Base-by-base conservation (phyloP, 2,797 vertebrate genomes). In the Tenualosa thibaudeaui region DNA sequence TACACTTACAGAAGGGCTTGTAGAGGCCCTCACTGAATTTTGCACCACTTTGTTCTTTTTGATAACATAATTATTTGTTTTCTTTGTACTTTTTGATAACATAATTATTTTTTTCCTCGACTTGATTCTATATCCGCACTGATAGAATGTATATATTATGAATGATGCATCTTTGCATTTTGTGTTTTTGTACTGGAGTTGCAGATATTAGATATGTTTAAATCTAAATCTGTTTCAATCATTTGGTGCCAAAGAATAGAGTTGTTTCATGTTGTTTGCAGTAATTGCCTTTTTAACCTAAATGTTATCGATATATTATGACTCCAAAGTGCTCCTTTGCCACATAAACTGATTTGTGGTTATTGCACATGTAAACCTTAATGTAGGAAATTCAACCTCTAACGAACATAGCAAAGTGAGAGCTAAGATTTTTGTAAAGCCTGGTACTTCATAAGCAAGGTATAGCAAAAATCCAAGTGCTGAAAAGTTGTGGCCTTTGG, bases 41-140 rank as follows among this genome's bases (percentile, higher is more conserved):
- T 95, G 94, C 95, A 95, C 95, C 90, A 89, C 83, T 88, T 85
- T 37, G 43, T 88, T 86, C 90, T 84, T 89, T 89, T 78, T 78
- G 40, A 17, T 22, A 8, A 22, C 40, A 15, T 9, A 78, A 78
- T 78, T 46, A 78, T 22, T 17, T 78, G 71, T 78, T 78, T 46
- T 92, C 89, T 93, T 93, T 51, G 50, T 51, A 10, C 50, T 65
- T 60, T 78, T 78, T 78, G 40, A 17, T 46, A 17, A 19, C 40
- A 15, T 9, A 78, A 78, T 78, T 46, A 78, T 22, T 17, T 78
- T 40, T 78, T 78, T 46, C 92, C 89, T 93, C 93, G 91, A 92
- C 85, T 89, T 89, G 87, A 83, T 88, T 88, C 68, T 50, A 49
- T 83, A 82, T 86, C 60, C 90, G 92, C 93, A 94, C 94, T 94